Conservation (phyloP, 2,113 vertebrate species). For the Fregata magnificens region DNA sequence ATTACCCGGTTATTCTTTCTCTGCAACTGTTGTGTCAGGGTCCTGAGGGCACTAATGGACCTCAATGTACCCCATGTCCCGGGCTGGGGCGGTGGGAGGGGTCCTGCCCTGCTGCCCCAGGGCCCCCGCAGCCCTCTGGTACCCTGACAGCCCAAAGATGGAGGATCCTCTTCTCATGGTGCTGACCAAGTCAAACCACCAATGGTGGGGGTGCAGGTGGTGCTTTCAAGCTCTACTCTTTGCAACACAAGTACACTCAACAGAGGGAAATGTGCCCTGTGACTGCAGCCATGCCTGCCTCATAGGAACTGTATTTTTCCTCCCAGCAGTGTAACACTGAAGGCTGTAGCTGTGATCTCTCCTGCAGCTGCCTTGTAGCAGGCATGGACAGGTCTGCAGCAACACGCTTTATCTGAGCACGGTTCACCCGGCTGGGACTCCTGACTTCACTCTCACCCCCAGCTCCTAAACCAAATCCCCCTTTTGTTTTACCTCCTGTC, state of each 20-base stretch:
- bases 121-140: rapidly evolving
- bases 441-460: not conserved
- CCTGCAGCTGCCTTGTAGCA: not conserved
- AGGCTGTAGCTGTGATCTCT: not conserved
- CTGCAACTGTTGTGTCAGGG: not conserved
- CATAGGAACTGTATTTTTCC: rapidly evolving
- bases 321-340: rapidly evolving
- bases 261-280: rapidly evolving
- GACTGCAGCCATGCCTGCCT: not conserved
- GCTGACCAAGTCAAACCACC: not conserved
- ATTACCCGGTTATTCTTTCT: not conserved
- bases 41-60: not conserved
- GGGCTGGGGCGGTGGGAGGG: not conserved
- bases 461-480: not conserved
- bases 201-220: rapidly evolving
- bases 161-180: not conserved
- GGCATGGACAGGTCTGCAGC: not conserved
- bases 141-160: rapidly evolving
- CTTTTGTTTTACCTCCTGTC: not conserved
- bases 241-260: rapidly evolving
- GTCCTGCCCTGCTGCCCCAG: not conserved
- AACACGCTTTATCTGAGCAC: no score
- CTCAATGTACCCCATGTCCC: not conserved
- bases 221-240: no score
- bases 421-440: rapidly evolving